Percentiles rank a stretch among this genome's conserved stretches.
phyloP scores from a whole-genome alignment of 2,888 invertebrate species.

The Mamestra brassicae region DNA sequence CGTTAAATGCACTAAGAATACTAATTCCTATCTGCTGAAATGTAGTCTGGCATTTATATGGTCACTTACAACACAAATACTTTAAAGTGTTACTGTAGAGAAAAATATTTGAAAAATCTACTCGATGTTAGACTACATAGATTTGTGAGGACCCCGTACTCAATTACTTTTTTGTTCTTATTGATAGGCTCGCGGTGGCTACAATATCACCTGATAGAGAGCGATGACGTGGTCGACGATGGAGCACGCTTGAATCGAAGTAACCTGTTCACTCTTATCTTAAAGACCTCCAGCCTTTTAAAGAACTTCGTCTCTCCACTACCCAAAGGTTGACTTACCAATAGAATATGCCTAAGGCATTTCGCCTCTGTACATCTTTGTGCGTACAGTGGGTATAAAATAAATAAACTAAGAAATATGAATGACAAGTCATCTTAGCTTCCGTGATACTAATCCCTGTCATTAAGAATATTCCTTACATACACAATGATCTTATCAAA shows the following conservation, averaged over 20 bases:
- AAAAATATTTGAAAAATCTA: neutral
- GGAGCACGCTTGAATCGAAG: no score
- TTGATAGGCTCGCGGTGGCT: no score
- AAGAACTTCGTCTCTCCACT: no score
- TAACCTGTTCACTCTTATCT: no score
- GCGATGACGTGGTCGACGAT: no score
- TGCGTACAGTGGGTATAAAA: no score
- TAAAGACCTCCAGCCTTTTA: no score
- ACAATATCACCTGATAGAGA: no score
- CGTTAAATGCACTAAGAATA: constrained; percentile 45
- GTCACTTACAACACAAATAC: constrained; percentile 26
- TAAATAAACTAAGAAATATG: neutral
- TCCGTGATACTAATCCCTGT: neutral
- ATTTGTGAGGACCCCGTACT: neutral
- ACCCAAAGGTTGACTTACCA: no score
- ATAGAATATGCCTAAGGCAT: no score
- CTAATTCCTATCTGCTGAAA: constrained; percentile 44
- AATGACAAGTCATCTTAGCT: neutral
- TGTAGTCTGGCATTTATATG: constrained; percentile 20
- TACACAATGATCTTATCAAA: neutral
- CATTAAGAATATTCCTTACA: neutral
- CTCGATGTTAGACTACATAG: neutral
- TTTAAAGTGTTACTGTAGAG: constrained; percentile 1
- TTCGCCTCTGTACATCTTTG: no score
- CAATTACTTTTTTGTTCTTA: no score